These are phyloP conservation scores for Ctenodactylus gundi DNA, from an alignment of 2,113 vertebrate species.

Conservation along the genomic window DNA sequence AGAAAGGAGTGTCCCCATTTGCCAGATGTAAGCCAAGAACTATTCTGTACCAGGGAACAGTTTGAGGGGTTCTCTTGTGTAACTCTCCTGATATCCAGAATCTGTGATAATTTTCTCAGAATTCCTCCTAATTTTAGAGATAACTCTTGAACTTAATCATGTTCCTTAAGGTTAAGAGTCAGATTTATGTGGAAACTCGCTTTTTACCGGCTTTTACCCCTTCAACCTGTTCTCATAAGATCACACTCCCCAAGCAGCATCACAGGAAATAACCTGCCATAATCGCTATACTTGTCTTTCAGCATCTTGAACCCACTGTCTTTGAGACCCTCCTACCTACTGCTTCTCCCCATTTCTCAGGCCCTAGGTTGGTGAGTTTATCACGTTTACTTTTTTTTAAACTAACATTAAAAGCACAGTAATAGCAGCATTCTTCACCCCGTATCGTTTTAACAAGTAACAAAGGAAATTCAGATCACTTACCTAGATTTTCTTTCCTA, in stretches of 20 bases:
- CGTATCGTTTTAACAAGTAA: neutral
- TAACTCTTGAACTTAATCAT: neutral
- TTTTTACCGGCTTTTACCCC: neutral
- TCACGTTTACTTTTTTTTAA: neutral
- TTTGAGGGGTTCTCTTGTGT: neutral
- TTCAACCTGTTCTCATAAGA: neutral
- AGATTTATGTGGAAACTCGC: neutral
- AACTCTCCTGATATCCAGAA: neutral
- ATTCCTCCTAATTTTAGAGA: neutral
- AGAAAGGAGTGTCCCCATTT: neutral
- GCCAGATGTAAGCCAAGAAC: neutral
- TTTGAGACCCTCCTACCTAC: neutral
- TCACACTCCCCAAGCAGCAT: neutral
- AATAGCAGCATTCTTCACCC: neutral
- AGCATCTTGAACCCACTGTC: neutral
- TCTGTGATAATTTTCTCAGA: neutral
- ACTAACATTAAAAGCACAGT: neutral
- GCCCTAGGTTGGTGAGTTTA: neutral
- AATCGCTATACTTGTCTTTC: neutral
- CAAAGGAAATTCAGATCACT: neutral
- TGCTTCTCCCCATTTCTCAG: neutral
- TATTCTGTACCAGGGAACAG: fast-evolving
- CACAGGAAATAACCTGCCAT: neutral
- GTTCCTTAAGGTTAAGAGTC: neutral
- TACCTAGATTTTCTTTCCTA: neutral